Evolutionary conservation across 2,888 invertebrate genomes (phyloP), one percentile per base, ranked within the genome.

Genomic region (Philereme transversata): DNA sequence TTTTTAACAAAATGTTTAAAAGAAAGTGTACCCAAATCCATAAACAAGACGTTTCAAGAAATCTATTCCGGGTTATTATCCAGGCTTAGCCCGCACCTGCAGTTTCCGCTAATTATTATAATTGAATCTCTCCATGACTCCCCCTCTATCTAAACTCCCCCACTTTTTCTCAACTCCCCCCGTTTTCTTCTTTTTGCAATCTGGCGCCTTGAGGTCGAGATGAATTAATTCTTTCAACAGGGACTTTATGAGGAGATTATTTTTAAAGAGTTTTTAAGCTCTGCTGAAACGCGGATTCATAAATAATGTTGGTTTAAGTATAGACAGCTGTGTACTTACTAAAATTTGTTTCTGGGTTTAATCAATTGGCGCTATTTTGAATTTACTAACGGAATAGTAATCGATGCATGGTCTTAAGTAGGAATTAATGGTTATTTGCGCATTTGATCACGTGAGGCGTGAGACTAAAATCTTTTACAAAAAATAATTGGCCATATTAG

Each of bases 41-140:
- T 38, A 7, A 38, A 8, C 40, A 40, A 40, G 40, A 40, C 40
- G 7, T 40, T 40, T 40, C 40, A 40, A 6, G 50, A 51, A 48
- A 54, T 52, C 58, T 55, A 55, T 55, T 38, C 9, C 52, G 33
- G 50, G 11, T 11, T 56, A 54, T 58, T 58, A 58, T 48, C 57
- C 46, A 35, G 60, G 49, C 11, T 49, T 40, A 33, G 22, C 38
- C 49, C 47, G 43, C 62, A 56, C 62, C 59, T 57, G 63, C 61
- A 61, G 58, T 60, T 62, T 54, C 60, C 67, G 65, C 70, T 73
- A 71, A 72, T 72, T 72, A 70, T 72, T 70, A 65, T 70, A 70
- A 72, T 70, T 72, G 70, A 72, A 72, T 70, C 66, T 64, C 62
- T 62, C 61, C 67, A 69, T 55, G 53, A 49, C 46, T 38, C 41